Base-by-base conservation (phyloP, 2,113 vertebrate genomes). In the Sinocyclocheilus grahami region DNA sequence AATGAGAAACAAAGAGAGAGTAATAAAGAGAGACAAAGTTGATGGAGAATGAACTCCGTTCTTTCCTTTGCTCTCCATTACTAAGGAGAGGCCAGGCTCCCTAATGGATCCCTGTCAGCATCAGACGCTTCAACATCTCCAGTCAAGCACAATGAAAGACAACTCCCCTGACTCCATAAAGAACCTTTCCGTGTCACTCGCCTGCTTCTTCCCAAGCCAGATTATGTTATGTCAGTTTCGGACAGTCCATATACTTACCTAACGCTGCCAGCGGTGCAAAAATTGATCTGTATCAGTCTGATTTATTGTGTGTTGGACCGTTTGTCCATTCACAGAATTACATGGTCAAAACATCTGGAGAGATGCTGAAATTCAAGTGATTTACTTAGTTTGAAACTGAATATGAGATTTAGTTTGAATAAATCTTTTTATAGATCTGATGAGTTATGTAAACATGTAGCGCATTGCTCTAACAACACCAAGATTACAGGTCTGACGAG, bases 81-180 rank as follows among this genome's bases (percentile, higher is more conserved):
- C 58, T 78, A 84, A 87, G 85, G 81, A 77, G 63, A 89, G 84
- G 74, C 83, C 74, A 79, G 48, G 67, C 30, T 88, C 90, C 87
- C 88, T 87, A 87, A 89, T 84, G 90, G 81, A 86, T 87, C 72
- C 58, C 86, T 91, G 88, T 91, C 90, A 88, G 85, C 72, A 86
- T 88, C 30, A 60, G 48, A 51, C 81, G 84, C 84, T 88, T 89
- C 87, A 88, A 82, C 78, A 84, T 87, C 76, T 88, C 83, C 85
- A 90, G 88, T 83, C 89, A 90, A 76, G 86, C 87, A 88, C 51
- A 63, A 75, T 83, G 78, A 89, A 80, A 82, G 24, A 58, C 69
- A 65, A 82, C n/a, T 88, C 90, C 86, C 83, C 71, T 30, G 83
- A 78, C 88, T 85, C 75, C 84, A 67, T 84, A 87, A 88, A 90